Conservation (phyloP, 2,888 invertebrate species). For the Calameuta filiformis region DNA sequence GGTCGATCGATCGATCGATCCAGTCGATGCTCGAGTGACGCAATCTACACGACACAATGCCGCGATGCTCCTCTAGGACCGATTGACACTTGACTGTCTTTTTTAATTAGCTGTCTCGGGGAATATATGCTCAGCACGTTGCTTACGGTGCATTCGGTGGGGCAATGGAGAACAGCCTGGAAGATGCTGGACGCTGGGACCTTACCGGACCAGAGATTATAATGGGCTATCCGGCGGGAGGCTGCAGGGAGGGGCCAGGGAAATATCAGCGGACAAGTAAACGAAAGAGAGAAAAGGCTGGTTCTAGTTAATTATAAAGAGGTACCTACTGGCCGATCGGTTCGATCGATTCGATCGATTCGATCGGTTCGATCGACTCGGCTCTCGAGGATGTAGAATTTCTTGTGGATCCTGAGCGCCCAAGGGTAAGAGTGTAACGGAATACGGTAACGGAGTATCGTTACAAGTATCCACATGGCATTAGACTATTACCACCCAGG, state of each 20-base stretch:
- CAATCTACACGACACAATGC: slow-evolving; percentile 43
- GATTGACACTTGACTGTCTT: slow-evolving; percentile 32
- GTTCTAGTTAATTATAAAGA: too few species aligned
- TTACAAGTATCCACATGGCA: slow-evolving; percentile 39
- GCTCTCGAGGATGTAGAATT: slow-evolving; percentile 8
- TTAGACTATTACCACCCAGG: slow-evolving; percentile 56
- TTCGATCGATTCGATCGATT: too few species aligned
- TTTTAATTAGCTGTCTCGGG: slow-evolving; percentile 38
- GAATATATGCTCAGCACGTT: too few species aligned
- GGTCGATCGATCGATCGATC: slow-evolving; percentile 39
- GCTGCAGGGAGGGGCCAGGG: background rate
- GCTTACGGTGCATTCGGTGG: too few species aligned
- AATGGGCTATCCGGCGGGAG: too few species aligned
- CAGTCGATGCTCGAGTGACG: slow-evolving; percentile 4
- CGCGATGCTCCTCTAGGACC: slow-evolving; percentile 40
- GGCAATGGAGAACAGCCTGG: too few species aligned
- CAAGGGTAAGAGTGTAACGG: slow-evolving; percentile 6
- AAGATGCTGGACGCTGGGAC: too few species aligned
- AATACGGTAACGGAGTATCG: slow-evolving; percentile 30
- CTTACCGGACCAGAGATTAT: too few species aligned
- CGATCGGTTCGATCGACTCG: too few species aligned
- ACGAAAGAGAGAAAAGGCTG: too few species aligned
- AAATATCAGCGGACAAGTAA: background rate
- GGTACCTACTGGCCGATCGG: too few species aligned
- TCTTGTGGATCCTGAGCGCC: slow-evolving; percentile 16